Evolutionary conservation across 2,113 vertebrate genomes (phyloP).

Genomic region (Platycercus adscitus): DNA sequence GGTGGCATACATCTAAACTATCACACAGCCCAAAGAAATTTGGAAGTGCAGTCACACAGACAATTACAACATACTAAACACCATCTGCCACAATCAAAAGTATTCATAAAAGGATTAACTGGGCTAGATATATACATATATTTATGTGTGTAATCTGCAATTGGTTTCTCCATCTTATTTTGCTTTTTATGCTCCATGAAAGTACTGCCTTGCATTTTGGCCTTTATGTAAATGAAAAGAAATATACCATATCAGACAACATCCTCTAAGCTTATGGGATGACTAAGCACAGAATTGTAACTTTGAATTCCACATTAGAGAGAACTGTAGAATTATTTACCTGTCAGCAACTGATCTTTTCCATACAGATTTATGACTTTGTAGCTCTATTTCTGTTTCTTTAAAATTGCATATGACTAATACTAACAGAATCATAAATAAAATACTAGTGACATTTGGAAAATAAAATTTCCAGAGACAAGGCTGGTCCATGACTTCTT

Average conservation of each 20-base stretch:
- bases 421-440: conserved; percentile 1
- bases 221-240: background rate
- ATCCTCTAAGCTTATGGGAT: background rate
- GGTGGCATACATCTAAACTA: background rate
- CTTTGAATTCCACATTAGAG: background rate
- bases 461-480: conserved; percentile 38
- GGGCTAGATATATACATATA: background rate
- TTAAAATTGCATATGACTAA: background rate
- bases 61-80: background rate
- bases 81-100: background rate
- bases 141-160: background rate
- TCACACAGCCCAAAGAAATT: background rate
- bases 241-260: background rate
- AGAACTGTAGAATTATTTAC: background rate
- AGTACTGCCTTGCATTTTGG: background rate
- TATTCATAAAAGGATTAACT: background rate
- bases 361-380: background rate
- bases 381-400: background rate
- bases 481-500: conserved; percentile 19
- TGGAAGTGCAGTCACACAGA: background rate
- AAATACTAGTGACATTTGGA: background rate
- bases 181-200: background rate
- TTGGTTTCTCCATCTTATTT: background rate
- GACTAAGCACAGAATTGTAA: background rate
- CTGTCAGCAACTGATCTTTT: background rate